Percentiles rank a stretch among this genome's conserved stretches.
Evolutionary conservation across 2,797 vertebrate species (phyloP).

Genomic region (Gallinago nigripennis): DNA sequence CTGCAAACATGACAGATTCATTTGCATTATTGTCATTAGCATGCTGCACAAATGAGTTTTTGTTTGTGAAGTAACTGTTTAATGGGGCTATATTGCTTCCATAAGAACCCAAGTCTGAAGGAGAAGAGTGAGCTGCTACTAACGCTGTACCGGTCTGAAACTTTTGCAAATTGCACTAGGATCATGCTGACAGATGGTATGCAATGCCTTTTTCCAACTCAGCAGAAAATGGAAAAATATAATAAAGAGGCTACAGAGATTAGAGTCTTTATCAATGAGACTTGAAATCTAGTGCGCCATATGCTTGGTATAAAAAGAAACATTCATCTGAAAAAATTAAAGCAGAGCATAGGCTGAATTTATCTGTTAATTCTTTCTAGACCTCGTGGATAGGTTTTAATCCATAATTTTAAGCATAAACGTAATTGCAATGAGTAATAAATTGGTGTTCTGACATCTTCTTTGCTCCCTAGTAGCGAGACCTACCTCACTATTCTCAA

Average conservation of each 20-base stretch:
- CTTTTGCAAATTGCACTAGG: background rate
- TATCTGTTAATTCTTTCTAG: constrained; percentile 22
- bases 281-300: constrained; percentile 54
- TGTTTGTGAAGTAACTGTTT: constrained; percentile 31
- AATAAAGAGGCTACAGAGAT: constrained; percentile 37
- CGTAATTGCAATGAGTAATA: background rate
- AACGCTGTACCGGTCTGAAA: background rate
- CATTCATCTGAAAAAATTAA: constrained; percentile 43
- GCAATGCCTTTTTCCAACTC: constrained; percentile 42
- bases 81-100: constrained; percentile 17
- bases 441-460: background rate
- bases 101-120: background rate
- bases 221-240: constrained; percentile 60
- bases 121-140: background rate
- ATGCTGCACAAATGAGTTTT: constrained; percentile 32
- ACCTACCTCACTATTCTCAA: background rate
- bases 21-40: constrained; percentile 55
- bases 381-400: background rate
- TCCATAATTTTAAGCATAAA: background rate
- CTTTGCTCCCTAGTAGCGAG: background rate
- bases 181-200: background rate
- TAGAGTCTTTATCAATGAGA: constrained; percentile 62
- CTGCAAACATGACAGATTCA: constrained; percentile 44
- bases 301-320: constrained; percentile 58
- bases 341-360: background rate